Conservation (phyloP, 2,888 invertebrate genomes). For the Cheilosia impressa region DNA sequence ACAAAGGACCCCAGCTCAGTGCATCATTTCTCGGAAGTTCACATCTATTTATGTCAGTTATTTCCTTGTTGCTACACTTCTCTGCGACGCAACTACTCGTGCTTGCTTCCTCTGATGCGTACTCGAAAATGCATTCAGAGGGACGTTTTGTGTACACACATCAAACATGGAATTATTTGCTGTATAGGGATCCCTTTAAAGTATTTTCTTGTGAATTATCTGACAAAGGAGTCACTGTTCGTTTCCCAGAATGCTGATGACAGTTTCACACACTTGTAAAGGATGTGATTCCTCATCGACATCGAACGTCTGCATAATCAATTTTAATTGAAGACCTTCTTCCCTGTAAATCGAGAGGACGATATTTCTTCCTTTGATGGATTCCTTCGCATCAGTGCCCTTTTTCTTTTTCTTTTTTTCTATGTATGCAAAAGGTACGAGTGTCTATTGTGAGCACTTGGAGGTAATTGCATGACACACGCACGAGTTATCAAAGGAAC, state of each 20-base stretch:
- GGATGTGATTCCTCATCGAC: conserved; percentile 22
- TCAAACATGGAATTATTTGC: conserved; percentile 7
- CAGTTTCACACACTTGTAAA: conserved; percentile 22
- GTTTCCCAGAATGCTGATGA: conserved; percentile 5
- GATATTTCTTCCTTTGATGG: conserved; percentile 3
- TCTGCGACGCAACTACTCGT: too few species aligned
- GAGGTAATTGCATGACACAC: conserved; percentile 31
- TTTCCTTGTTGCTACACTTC: too few species aligned
- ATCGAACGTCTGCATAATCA: conserved; percentile 26
- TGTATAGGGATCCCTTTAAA: not conserved
- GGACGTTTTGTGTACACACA: not conserved
- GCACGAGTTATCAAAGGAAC: conserved; percentile 32
- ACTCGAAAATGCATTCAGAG: conserved; percentile 1
- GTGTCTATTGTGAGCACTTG: not conserved
- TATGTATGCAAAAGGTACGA: not conserved
- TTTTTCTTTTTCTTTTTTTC: not conserved
- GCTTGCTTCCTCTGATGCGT: not conserved
- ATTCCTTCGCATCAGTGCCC: not conserved
- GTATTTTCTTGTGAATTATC: conserved; percentile 19
- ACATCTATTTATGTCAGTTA: too few species aligned
- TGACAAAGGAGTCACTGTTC: conserved; percentile 16
- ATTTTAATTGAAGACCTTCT: conserved; percentile 40
- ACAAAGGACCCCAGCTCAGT: too few species aligned
- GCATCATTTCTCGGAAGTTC: too few species aligned
- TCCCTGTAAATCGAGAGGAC: conserved; percentile 2